phyloP scores from a whole-genome alignment of 2,888 invertebrate genomes.

The Caenorhabditis sp. region DNA sequence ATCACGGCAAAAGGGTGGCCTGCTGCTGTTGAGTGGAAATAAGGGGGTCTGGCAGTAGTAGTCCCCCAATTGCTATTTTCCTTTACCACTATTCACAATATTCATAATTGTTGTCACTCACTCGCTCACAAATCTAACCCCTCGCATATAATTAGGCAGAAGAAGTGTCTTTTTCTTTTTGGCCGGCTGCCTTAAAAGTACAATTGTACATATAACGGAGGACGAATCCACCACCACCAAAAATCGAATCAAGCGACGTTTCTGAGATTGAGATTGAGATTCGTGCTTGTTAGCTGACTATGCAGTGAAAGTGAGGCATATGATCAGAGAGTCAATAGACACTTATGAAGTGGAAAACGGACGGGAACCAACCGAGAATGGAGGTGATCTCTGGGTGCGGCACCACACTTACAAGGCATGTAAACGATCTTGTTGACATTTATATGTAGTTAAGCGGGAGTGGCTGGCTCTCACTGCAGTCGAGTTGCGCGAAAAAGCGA shows the following conservation, averaged over 20 bases:
- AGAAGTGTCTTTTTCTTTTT: constrained; percentile 11
- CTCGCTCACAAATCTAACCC: constrained; percentile 44
- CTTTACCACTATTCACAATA: constrained; percentile 50
- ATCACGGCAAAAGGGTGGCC: no score
- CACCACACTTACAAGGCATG: constrained; percentile 45
- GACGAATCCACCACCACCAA: constrained; percentile 4
- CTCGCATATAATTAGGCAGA: constrained; percentile 32
- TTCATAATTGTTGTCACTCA: constrained; percentile 56
- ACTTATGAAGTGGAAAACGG: constrained; percentile 24
- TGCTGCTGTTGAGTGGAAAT: constrained; percentile 31
- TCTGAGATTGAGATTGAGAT: no score
- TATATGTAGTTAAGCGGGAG: constrained; percentile 56
- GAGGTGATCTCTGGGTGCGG: constrained; percentile 46
- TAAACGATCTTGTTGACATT: constrained; percentile 56
- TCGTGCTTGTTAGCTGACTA: no score
- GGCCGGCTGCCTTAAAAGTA: background rate
- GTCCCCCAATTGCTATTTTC: constrained; percentile 36
- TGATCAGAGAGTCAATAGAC: constrained; percentile 16
- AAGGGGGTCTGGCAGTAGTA: background rate
- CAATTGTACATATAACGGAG: background rate
- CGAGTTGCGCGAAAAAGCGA: constrained; percentile 30
- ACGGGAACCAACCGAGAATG: no score
- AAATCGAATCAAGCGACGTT: constrained; percentile 1
- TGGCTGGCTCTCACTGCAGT: no score
- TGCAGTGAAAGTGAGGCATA: no score